A percentile compares a stretch with the other conserved stretches of the same genome.
Evolutionary conservation across 2,113 vertebrate species (phyloP).

Genomic region (Chitala chitala): DNA sequence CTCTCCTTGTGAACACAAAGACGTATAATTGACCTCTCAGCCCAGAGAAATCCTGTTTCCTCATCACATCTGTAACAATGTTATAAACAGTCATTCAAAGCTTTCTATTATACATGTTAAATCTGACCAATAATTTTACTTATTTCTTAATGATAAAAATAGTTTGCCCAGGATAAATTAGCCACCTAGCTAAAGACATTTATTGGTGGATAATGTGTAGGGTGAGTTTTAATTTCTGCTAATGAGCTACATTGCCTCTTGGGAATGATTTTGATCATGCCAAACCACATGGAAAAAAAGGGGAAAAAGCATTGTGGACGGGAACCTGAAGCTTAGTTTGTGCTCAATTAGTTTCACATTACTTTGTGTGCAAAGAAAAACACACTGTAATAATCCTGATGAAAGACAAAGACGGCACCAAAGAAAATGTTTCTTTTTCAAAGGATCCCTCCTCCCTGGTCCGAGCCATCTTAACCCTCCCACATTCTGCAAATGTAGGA

Average conservation of each 20-base stretch:
- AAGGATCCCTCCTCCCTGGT: background rate
- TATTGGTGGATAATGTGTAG: background rate
- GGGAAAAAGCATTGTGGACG: background rate
- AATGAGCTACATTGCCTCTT: background rate
- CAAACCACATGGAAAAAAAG: background rate
- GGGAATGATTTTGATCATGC: background rate
- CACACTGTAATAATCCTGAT: constrained; percentile 15
- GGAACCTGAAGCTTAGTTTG: background rate
- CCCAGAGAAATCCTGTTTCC: too few relatives aligned
- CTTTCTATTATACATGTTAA: too few relatives aligned
- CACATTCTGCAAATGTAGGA: background rate
- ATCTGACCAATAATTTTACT: too few relatives aligned
- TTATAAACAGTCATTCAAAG: too few relatives aligned
- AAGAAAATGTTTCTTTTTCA: constrained; percentile 24
- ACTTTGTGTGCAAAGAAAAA: constrained; percentile 8
- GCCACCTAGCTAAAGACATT: background rate
- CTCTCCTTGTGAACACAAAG: too few relatives aligned
- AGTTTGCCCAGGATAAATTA: background rate
- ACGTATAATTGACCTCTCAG: too few relatives aligned
- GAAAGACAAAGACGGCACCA: constrained; percentile 24
- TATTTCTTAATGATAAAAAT: too few relatives aligned
- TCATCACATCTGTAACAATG: too few relatives aligned
- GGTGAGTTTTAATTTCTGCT: background rate
- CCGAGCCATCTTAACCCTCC: constrained; percentile 15
- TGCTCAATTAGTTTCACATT: constrained; percentile 29